These are phyloP conservation scores for Empidonax alnorum DNA, from an alignment of 2,113 vertebrate species.

Conservation along the genomic window DNA sequence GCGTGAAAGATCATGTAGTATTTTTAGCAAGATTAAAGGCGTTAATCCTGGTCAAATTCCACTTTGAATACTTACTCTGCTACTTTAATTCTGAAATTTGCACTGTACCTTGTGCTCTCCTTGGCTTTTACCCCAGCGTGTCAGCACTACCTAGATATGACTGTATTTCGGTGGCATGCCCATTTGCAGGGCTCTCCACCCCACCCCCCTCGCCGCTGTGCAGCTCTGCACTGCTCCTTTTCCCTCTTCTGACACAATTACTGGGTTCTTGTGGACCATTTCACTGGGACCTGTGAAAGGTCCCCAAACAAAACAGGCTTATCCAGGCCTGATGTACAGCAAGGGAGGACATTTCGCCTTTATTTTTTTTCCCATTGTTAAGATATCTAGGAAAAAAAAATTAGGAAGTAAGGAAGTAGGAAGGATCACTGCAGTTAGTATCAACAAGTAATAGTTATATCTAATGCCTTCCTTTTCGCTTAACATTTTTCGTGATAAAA, in stretches of 20 bases:
- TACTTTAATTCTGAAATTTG: conserved; percentile 14
- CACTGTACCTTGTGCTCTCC: not conserved
- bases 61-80: not conserved
- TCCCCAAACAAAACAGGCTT: not conserved
- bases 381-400: not conserved
- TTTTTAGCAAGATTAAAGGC: conserved; percentile 44
- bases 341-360: not conserved
- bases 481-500: conserved; percentile 47
- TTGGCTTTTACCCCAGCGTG: not conserved
- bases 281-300: not conserved
- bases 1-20: not conserved
- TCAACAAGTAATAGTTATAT: not conserved
- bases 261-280: not conserved
- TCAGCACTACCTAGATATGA: not conserved
- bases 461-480: conserved; percentile 21
- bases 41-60: conserved; percentile 55
- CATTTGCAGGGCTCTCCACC: fast-evolving
- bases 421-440: not conserved
- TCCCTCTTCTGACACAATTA: not conserved
- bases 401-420: not conserved
- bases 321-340: not conserved
- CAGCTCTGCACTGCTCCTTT: not conserved
- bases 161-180: not conserved
- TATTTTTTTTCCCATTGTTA: not conserved
- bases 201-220: fast-evolving